Conservation (phyloP, 2,797 vertebrate species). For the Microhierax caerulescens region DNA sequence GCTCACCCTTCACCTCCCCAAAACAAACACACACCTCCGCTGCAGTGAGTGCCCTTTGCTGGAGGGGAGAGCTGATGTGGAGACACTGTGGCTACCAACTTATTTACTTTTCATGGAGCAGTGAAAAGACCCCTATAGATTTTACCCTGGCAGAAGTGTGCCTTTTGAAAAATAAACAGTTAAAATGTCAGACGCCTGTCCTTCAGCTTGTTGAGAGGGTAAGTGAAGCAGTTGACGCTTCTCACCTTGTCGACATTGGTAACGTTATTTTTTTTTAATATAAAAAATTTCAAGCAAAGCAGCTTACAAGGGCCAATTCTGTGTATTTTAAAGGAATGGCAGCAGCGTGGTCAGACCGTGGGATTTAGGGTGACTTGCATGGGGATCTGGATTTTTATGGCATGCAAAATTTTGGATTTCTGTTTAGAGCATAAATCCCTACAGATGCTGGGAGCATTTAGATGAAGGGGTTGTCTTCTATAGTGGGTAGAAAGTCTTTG, state of each 20-base stretch:
- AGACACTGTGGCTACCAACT: background rate
- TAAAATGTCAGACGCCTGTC: background rate
- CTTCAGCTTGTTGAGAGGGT: background rate
- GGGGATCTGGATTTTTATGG: background rate
- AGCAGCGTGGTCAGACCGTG: accelerated
- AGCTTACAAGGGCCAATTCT: background rate
- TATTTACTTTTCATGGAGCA: background rate
- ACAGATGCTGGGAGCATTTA: background rate
- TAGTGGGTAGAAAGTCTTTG: background rate
- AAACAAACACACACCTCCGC: background rate
- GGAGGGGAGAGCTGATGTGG: background rate
- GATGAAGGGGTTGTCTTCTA: accelerated
- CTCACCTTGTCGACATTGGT: background rate
- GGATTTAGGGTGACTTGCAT: background rate
- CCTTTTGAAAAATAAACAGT: background rate
- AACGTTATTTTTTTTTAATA: background rate
- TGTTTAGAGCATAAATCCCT: background rate
- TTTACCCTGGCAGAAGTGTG: background rate
- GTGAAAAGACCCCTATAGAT: background rate
- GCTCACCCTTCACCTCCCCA: background rate
- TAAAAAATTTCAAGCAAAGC: background rate
- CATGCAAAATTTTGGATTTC: background rate
- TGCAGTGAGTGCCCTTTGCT: background rate
- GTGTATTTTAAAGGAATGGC: background rate
- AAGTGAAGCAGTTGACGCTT: background rate